Conservation (phyloP, 2,113 vertebrate species). For the Callocephalon fimbriatum region DNA sequence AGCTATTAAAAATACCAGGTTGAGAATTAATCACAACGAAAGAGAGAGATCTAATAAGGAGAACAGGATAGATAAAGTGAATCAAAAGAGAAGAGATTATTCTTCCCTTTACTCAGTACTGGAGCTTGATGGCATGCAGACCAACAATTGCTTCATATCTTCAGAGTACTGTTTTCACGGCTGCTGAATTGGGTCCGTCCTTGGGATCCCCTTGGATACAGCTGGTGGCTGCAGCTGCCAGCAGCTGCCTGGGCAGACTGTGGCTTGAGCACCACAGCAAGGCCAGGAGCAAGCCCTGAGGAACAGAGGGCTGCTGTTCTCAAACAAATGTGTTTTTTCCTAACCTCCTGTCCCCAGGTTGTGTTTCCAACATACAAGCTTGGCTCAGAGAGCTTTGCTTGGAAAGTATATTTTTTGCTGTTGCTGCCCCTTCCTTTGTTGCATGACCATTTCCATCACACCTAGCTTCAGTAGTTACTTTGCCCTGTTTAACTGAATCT, state of each 20-base stretch:
- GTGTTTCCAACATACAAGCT: not conserved
- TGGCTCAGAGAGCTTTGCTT: not conserved
- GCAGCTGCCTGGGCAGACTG: not conserved
- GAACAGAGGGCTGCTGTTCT: conserved; percentile 25
- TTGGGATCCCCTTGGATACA: not conserved
- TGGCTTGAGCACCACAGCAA: not conserved
- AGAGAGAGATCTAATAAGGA: not conserved
- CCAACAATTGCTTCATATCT: not conserved
- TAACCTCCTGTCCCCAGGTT: not conserved
- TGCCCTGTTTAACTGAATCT: not conserved
- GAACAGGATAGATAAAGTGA: not conserved
- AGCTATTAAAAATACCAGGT: not conserved
- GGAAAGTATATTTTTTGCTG: not conserved
- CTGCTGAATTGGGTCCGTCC: not conserved
- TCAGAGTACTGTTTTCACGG: not conserved
- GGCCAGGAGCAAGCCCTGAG: not conserved
- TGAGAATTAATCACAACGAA: not conserved
- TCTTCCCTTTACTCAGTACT: not conserved
- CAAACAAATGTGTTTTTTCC: not conserved
- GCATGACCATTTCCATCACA: not conserved
- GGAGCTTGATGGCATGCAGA: not conserved
- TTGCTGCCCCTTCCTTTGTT: not conserved
- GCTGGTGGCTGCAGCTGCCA: conserved; percentile 36
- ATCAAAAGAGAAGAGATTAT: not conserved
- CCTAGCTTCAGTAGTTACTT: not conserved